Conservation (phyloP, 2,888 invertebrate genomes). For the Linnaemya tessellans region DNA sequence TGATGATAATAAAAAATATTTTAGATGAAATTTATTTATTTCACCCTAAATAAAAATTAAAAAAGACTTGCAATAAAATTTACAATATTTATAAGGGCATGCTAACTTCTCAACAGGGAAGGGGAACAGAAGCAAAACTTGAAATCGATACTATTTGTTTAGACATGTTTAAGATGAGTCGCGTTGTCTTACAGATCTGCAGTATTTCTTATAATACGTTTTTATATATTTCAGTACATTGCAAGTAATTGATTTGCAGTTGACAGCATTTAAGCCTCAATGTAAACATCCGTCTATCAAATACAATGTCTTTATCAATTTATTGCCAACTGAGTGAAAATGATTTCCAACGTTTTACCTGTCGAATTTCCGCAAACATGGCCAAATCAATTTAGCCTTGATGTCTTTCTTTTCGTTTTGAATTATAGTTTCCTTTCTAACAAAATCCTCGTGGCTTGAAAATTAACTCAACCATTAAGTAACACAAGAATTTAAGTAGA, state of each 20-base stretch:
- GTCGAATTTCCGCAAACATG: neutral
- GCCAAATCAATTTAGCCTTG: neutral
- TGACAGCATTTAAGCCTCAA: neutral
- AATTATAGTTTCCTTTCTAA: neutral
- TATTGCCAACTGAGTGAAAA: neutral
- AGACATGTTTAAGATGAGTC: no score
- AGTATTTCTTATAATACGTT: no score
- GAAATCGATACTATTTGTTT: no score
- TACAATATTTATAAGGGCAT: no score
- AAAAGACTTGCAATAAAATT: no score
- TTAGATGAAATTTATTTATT: no score
- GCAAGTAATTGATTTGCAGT: neutral
- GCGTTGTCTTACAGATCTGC: no score
- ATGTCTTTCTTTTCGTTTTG: neutral
- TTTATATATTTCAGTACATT: neutral
- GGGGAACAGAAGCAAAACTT: no score
- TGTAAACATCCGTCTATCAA: neutral
- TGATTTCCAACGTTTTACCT: neutral
- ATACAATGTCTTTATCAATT: neutral
- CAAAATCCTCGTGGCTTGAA: neutral
- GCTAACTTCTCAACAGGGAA: no score
- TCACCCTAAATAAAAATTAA: no score
- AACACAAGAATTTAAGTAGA: neutral
- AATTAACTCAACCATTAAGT: slow-evolving; percentile 15
- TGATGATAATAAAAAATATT: no score